Conservation (phyloP, 2,113 vertebrate genomes). For the Helogale parvula region DNA sequence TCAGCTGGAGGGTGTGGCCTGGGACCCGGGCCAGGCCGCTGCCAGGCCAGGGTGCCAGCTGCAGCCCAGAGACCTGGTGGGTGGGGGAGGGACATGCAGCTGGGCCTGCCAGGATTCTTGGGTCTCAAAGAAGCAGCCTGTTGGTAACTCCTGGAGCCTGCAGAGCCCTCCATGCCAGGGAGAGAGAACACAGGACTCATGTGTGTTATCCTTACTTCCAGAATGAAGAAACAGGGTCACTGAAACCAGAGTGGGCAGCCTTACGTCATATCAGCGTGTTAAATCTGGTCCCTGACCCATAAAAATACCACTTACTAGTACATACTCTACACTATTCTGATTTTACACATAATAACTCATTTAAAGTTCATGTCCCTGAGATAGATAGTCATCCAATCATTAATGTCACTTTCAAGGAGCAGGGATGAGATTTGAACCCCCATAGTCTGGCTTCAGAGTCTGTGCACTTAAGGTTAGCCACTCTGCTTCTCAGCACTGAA, state of each 20-base stretch:
- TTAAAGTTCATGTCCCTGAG: background rate
- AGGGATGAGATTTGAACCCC: background rate
- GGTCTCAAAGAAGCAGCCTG: conserved; percentile 54
- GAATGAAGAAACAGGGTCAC: background rate
- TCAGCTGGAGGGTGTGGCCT: conserved; percentile 51
- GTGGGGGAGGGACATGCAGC: background rate
- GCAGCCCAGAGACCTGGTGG: background rate
- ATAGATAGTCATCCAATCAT: rapidly evolving
- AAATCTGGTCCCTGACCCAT: background rate
- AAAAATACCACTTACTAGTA: background rate
- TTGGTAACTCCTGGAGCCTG: background rate
- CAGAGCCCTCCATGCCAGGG: background rate
- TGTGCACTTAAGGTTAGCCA: too few species aligned
- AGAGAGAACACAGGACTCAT: conserved; percentile 16
- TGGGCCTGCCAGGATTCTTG: background rate
- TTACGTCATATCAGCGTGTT: background rate
- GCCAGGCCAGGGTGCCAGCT: conserved; percentile 52
- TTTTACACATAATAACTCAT: background rate
- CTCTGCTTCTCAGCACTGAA: background rate
- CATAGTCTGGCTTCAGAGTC: background rate
- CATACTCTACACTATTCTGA: rapidly evolving
- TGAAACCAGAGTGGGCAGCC: background rate
- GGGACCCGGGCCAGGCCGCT: conserved; percentile 1
- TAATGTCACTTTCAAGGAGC: too few species aligned
- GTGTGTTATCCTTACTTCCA: background rate